A percentile compares a stretch with the other conserved stretches of the same genome.
Evolutionary conservation across 2,113 vertebrate species (phyloP).

Genomic region (Perccottus glenii): DNA sequence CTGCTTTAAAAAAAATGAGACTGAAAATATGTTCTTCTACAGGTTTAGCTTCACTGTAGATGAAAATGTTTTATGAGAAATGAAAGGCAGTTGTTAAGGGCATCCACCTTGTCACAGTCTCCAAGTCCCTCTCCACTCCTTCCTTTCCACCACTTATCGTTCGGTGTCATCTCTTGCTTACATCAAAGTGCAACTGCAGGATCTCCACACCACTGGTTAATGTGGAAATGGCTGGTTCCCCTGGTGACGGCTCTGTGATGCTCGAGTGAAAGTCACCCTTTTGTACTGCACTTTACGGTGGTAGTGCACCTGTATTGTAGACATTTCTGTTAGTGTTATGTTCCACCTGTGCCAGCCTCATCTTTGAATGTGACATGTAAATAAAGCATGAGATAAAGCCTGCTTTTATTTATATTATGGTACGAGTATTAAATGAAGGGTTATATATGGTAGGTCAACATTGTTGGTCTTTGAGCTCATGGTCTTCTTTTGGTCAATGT

Average conservation of each 20-base stretch:
- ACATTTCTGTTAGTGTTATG: constrained; percentile 12
- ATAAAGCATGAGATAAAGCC: constrained; percentile 74
- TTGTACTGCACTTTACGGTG: background rate
- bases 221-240: constrained; percentile 46
- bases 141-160: background rate
- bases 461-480: constrained; percentile 54
- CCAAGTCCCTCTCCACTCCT: background rate
- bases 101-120: constrained; percentile 23
- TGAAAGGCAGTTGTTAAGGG: constrained; percentile 7
- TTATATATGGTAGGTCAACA: constrained; percentile 49
- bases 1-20: background rate
- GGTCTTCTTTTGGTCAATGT: constrained; percentile 55
- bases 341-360: constrained; percentile 27
- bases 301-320: constrained; percentile 11
- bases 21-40: background rate
- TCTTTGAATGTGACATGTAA: constrained; percentile 72
- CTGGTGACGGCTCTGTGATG: constrained; percentile 42
- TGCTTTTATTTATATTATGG: constrained; percentile 67
- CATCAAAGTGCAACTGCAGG: constrained; percentile 59
- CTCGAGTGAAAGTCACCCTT: constrained; percentile 33
- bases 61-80: background rate
- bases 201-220: constrained; percentile 53
- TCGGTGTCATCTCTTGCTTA: constrained; percentile 12
- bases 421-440: constrained; percentile 61
- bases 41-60: background rate